Evolutionary conservation across 2,888 invertebrate genomes (phyloP).

Genomic region (Ryuthela nishihirai): DNA sequence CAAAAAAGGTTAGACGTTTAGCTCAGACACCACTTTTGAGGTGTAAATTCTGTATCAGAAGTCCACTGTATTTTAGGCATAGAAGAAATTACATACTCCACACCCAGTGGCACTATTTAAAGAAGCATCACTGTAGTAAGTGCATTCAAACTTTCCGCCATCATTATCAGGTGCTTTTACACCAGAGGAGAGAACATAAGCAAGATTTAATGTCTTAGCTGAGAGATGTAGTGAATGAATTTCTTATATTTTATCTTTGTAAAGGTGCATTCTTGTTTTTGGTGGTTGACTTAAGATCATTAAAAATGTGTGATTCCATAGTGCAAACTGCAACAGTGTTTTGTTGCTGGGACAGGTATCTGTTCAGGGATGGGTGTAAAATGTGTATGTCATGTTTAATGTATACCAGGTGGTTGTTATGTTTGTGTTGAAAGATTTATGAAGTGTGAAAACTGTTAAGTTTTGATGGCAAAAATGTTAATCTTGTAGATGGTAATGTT

Average conservation of each 20-base stretch:
- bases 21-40: slow-evolving; percentile 34
- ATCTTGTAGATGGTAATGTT: slow-evolving; percentile 23
- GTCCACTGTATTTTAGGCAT: slow-evolving; percentile 37
- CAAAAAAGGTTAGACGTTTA: slow-evolving; percentile 30
- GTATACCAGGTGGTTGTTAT: slow-evolving; percentile 19
- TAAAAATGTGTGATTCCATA: no score
- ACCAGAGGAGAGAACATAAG: slow-evolving; percentile 32
- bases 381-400: slow-evolving; percentile 26
- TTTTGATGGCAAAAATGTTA: slow-evolving; percentile 5
- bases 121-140: slow-evolving; percentile 26
- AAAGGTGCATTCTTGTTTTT: no score
- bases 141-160: slow-evolving; percentile 35
- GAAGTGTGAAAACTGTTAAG: slow-evolving; percentile 5
- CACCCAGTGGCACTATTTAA: slow-evolving; percentile 26
- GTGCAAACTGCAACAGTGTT: slow-evolving; percentile 12
- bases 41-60: slow-evolving; percentile 33
- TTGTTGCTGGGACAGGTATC: slow-evolving; percentile 10
- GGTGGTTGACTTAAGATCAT: no score
- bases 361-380: background rate
- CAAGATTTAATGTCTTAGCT: no score
- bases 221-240: no score
- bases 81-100: slow-evolving; percentile 36
- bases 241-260: no score
- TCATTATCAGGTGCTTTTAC: slow-evolving; percentile 38
- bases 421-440: slow-evolving; percentile 21